Base-by-base conservation (phyloP, 1,140 invertebrate genomes). In the Streblospio benedicti region DNA sequence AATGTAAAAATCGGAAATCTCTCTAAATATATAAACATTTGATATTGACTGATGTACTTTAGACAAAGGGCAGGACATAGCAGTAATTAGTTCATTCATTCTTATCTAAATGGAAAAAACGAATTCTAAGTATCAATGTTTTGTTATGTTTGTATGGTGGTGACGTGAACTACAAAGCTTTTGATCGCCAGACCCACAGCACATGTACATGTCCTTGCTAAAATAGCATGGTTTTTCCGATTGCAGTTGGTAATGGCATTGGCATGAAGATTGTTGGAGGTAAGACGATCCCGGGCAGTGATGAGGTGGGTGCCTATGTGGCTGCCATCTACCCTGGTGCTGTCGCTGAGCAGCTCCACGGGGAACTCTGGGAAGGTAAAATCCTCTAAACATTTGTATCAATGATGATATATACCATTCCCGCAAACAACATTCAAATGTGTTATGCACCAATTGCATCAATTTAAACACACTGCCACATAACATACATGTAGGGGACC, bases 181-280 rank as follows among this genome's bases (percentile, higher is more conserved):
- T n/a, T n/a, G n/a, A n/a, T n/a, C n/a, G n/a, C n/a, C n/a, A n/a
- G n/a, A n/a, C n/a, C n/a, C n/a, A n/a, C n/a, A n/a, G n/a, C 35
- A 9, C 35, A n/a, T 38, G 35, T n/a, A 9, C 35, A 38, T 38
- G 9, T 38, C 35, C 35, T 9, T 38, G n/a, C 35, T 38, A n/a
- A 9, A n/a, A n/a, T n/a, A 38, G n/a, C n/a, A 38, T 43, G 18
- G 14, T 25, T 9, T 32, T 0, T 30, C 0, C 12, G 6, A 30
- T 25, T 53, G 23, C 28, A 32, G 2, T 41, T 70, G 73, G 69
- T 27, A 81, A 77, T 66, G 81, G 81, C 25, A 70, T 86, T 18
- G 84, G 84, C 6, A 81, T 85, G 79, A 81, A 80, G 69, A 80
- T 85, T 5, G 78, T 84, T 43, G 84, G 84, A 27, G 84, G 84